phyloP scores from a whole-genome alignment of 2,797 vertebrate genomes.

The Triplophysa yarkandensis region DNA sequence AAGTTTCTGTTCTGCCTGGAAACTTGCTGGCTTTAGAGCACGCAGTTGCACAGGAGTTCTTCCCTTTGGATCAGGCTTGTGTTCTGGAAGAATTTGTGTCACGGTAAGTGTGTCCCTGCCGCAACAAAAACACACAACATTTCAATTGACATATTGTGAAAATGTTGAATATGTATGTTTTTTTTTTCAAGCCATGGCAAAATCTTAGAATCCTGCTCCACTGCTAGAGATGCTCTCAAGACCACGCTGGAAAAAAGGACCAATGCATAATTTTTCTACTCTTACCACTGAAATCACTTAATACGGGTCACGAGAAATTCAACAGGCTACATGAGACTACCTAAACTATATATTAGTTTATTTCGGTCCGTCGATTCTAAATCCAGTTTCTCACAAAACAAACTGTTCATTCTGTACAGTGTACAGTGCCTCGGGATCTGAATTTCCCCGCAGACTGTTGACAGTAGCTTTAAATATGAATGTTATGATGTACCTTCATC shows the following conservation, averaged over 20 bases:
- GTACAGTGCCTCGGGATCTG: constrained; percentile 29
- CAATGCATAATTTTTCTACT: constrained; percentile 53
- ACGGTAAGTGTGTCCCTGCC: constrained; percentile 71
- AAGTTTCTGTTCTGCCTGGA: constrained; percentile 79
- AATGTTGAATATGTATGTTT: constrained; percentile 14
- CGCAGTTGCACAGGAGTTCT: constrained; percentile 90
- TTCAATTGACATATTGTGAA: background rate
- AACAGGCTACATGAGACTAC: background rate
- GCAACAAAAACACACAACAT: background rate
- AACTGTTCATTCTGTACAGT: constrained; percentile 9
- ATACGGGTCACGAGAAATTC: constrained; percentile 19
- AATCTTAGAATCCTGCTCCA: constrained; percentile 80
- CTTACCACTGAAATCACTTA: background rate
- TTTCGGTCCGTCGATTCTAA: background rate
- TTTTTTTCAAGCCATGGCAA: constrained; percentile 75
- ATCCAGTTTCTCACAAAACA: background rate
- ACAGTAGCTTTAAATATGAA: constrained; percentile 19
- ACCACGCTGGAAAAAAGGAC: constrained; percentile 75
- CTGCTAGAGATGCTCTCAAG: constrained; percentile 80
- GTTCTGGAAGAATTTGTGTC: constrained; percentile 82
- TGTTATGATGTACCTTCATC: constrained; percentile 44
- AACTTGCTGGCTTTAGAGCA: constrained; percentile 89
- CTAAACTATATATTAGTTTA: constrained; percentile 9
- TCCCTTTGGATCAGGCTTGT: constrained; percentile 78
- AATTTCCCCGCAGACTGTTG: background rate